Evolutionary conservation across 1,140 invertebrate genomes (phyloP), one percentile per base, ranked within the genome.

Genomic region (Drosophila sp.): DNA sequence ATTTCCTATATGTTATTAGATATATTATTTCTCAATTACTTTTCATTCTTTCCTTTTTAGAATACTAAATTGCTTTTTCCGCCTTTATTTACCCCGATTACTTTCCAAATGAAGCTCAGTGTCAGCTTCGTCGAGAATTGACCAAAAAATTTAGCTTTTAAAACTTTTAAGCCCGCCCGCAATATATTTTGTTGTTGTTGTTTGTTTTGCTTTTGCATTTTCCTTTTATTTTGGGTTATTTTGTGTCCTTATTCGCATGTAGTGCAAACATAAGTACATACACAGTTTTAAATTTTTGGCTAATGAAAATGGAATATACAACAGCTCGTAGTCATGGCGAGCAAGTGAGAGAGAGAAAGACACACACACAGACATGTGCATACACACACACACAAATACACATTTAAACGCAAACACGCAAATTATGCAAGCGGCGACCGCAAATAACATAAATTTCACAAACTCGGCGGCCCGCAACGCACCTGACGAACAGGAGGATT

Each of bases 391-490:
- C 61, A 56, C 38, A 32, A 18, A 29, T 7, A 50, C 54, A 71
- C 77, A 81, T 80, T 81, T 74, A 70, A 78, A 87, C n/a, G n/a
- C 83, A 89, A 79, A 82, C 83, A 89, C 82, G 82, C 82, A 87
- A 87, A 87, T 87, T 87, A 87, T 87, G 82, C 82, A 87, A 87
- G 89, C 82, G 82, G 83, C 83, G 62, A 87, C 82, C 82, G 82
- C 82, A 87, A 87, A 87, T 87, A 87, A 89, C 82, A 87, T 87
- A 87, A 87, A 87, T 87, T 87, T 87, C 78, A 69, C 75, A 87
- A 82, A 63, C 83, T 76, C 77, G 74, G 71, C 82, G 82, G 78
- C 71, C 76, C 61, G 63, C 78, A 84, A 87, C 83, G 72, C 83
- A 87, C 75, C 78, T 82, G 75, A 75, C 65, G 72, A 32, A 18